phyloP scores from a whole-genome alignment of 2,888 invertebrate genomes.

The Xestia sexstrigata region DNA sequence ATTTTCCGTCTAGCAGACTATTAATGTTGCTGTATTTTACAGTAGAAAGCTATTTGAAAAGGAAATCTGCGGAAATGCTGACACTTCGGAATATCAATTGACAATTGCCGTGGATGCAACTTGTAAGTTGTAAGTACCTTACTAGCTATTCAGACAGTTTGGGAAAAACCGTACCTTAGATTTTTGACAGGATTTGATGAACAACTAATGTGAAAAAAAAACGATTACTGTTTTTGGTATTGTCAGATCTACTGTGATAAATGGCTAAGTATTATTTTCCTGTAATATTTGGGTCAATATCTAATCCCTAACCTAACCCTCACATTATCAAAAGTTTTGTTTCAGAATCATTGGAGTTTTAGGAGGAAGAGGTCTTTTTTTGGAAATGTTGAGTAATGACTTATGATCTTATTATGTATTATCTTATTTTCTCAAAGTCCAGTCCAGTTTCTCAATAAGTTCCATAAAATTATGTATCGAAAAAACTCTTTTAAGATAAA shows the following conservation, averaged over 20 bases:
- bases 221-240: neutral
- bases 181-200: neutral
- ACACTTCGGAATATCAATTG: constrained; percentile 50
- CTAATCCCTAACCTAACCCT: neutral
- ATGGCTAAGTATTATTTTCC: neutral
- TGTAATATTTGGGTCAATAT: neutral
- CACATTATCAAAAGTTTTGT: neutral
- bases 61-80: constrained; percentile 50
- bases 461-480: neutral
- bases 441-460: neutral
- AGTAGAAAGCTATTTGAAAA: constrained; percentile 56
- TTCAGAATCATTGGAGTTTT: neutral
- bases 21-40: constrained; percentile 62
- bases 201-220: neutral
- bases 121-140: constrained; percentile 13
- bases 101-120: constrained; percentile 22
- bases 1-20: constrained; percentile 63
- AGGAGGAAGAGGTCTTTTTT: neutral
- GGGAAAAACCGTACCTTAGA: neutral
- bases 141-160: neutral
- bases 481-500: neutral
- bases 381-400: neutral
- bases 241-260: neutral
- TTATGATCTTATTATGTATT: too few relatives aligned
- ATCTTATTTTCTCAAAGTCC: neutral